Evolutionary conservation across 2,888 invertebrate species (phyloP), one percentile per base, ranked within the genome.

Genomic region (Heliconius aoede): DNA sequence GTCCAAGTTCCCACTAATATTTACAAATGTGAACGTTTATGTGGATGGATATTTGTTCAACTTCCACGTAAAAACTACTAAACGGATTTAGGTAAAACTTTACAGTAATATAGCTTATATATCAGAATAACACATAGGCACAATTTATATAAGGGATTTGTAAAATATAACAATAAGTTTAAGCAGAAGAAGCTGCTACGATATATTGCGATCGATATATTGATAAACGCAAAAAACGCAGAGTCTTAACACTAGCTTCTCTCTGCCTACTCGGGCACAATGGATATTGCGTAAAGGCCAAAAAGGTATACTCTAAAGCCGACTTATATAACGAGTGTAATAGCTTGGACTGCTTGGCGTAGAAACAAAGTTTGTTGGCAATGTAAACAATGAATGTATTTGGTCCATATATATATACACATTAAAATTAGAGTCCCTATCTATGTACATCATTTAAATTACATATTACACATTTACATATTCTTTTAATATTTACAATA

Each of bases 361-460:
- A 64, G 64, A 32, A 32, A 64, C 64, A 64, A 64, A 32, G 64
- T 64, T 64, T 64, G 9, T 64, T 64, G 64, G 64, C 64, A 64
- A 64, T 21, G 64, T 64, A 64, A 64, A 64, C 32, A 64, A 64
- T 64, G 64, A n/a, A 21, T 64, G 21, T 64, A 32, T 64, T 64
- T 64, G 21, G 62, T 32, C 32, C 64, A 32, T 32, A 32, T 24
- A 32, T 24, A 64, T 32, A 11, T n/a, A 64, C 64, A 30, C 13
- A 64, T 64, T 62, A 21, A n/a, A 64, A 64, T 64, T 64, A 64
- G 64, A 46, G 8, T 11, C 46, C 21, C n/a, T n/a, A n/a, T n/a
- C n/a, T 64, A 64, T 11, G n/a, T 64, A 64, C n/a, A 9, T 9
- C 1, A 62, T 62, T 64, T 24, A 32, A 64, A 64, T 64, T n/a